Base-by-base conservation (phyloP, 53 echinoderm and acorn worm species). In the Echinarachnius parma region DNA sequence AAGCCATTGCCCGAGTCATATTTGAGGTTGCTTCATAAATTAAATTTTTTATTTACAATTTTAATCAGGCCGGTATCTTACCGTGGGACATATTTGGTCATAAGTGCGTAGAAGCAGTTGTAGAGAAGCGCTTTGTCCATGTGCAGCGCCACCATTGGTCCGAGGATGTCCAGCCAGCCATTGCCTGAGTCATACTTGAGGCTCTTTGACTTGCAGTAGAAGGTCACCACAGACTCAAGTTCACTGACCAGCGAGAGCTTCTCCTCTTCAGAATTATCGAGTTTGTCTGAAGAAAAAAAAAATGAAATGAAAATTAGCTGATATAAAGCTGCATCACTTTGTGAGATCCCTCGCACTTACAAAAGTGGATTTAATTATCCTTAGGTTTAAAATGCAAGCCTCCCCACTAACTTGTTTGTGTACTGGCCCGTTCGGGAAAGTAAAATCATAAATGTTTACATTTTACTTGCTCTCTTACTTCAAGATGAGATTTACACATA, bases 41-140 rank as follows among this genome's bases (percentile, higher is more conserved):
- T n/a, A n/a, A n/a, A n/a, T n/a, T n/a, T n/a, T n/a, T n/a, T n/a
- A n/a, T n/a, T n/a, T n/a, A n/a, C n/a, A n/a, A n/a, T n/a, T n/a
- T n/a, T n/a, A n/a, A n/a, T n/a, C n/a, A n/a, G n/a, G n/a, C n/a
- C 7, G 2, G 0, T 4, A 60, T 48, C 78, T 53, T 62, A 98
- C 98, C 92, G 88, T 29, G 98, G 98, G 31, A 92, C 64, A 53
- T 85, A 98, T 80, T 92, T 92, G 27, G 89, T 92, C 82, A 98
- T 91, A 49, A 98, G 59, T 1, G 98, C 98, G 72, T 98, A 98
- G 78, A 98, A 98, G 64, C 98, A 98, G 62, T 98, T 98, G 77
- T 98, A 98, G 2, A 98, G 89, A 49, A 92, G 92, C 10, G 92
- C 88, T n/a, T 80, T 82, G 21, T 98, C 98, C 85, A 98, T 87